These are phyloP conservation scores for Acanthosepion esculentum DNA, from an alignment of 2,888 invertebrate species.

Conservation along the genomic window DNA sequence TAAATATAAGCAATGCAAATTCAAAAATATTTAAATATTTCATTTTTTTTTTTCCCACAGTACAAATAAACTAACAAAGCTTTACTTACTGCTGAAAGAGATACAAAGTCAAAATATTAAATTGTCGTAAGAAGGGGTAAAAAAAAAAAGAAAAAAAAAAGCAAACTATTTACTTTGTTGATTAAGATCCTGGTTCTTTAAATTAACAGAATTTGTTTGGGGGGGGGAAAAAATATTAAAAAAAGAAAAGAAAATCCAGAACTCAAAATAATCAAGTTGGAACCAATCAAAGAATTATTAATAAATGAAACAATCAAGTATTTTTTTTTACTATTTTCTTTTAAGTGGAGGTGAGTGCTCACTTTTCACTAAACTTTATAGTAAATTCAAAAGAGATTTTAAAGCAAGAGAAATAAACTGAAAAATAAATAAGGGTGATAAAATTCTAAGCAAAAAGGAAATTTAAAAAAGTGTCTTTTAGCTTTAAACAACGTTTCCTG, in stretches of 20 bases:
- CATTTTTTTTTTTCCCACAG: too few relatives aligned
- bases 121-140: not conserved
- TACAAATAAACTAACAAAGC: not conserved
- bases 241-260: not conserved
- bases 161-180: not conserved
- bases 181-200: not conserved
- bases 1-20: too few relatives aligned
- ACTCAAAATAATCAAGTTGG: not conserved
- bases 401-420: not conserved
- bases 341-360: not conserved
- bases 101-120: not conserved
- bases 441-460: not conserved
- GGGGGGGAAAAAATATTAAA: not conserved
- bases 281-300: not conserved
- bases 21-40: too few relatives aligned
- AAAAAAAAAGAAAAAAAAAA: not conserved
- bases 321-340: not conserved
- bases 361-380: not conserved
- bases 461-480: not conserved
- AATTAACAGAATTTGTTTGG: not conserved
- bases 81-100: too few relatives aligned
- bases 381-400: not conserved
- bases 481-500: conserved; percentile 1
- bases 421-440: not conserved
- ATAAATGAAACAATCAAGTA: not conserved